Percentiles rank a stretch among this genome's conserved stretches.
phyloP scores from a whole-genome alignment of 2,113 vertebrate genomes.

The Cyanoramphus novaezelandiae region DNA sequence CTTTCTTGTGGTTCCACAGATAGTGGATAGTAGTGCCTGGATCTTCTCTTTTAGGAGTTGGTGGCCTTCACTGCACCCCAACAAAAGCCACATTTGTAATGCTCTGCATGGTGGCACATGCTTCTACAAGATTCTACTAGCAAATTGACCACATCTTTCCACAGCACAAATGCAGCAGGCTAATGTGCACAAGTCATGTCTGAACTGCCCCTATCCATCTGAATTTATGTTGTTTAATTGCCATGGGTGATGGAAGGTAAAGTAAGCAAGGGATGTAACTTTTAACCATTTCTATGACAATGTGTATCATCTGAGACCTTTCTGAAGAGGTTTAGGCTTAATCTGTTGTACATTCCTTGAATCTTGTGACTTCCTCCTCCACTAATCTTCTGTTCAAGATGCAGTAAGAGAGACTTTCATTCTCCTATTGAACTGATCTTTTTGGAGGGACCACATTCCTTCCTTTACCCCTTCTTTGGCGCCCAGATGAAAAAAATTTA shows the following conservation, averaged over 20 bases:
- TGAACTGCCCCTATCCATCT: not conserved
- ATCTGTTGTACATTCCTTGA: not conserved
- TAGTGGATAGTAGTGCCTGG: not conserved
- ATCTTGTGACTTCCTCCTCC: not conserved
- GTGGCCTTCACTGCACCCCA: not conserved
- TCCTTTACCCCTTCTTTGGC: not conserved
- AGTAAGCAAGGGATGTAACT: not conserved
- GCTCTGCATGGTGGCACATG: not conserved
- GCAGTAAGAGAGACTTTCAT: not conserved
- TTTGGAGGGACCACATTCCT: not conserved
- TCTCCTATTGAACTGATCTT: not conserved
- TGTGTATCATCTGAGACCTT: not conserved
- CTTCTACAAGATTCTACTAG: not conserved
- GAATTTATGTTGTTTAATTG: not conserved
- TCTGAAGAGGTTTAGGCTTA: not conserved
- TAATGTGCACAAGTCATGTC: not conserved
- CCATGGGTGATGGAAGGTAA: not conserved
- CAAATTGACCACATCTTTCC: not conserved
- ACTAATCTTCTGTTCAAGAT: not conserved
- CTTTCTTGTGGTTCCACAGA: not conserved
- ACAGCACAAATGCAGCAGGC: not conserved
- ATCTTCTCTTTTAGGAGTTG: not conserved
- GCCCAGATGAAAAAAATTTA: not conserved
- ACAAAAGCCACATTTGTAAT: not conserved
- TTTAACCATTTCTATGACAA: not conserved